Percentiles rank a stretch among this genome's conserved stretches.
phyloP scores from a whole-genome alignment of 2,888 invertebrate genomes.

The Chaitophorus viminalis region DNA sequence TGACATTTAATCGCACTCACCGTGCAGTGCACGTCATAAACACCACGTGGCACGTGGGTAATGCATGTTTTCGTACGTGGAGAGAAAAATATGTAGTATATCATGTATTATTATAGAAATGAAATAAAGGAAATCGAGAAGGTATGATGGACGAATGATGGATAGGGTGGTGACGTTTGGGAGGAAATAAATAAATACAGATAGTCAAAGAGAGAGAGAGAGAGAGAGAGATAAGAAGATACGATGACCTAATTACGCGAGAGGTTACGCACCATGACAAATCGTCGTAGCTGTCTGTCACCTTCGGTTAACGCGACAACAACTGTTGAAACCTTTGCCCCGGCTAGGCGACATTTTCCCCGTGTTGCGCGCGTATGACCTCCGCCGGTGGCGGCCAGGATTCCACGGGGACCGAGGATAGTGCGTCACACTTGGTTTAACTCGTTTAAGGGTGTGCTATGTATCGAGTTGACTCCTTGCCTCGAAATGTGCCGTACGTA shows the following conservation, averaged over 20 bases:
- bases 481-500: background rate
- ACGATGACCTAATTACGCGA: slow-evolving; percentile 17
- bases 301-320: slow-evolving; percentile 26
- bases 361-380: background rate
- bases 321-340: slow-evolving; percentile 31
- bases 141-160: too few relatives aligned
- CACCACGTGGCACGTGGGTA: background rate
- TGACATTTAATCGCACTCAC: too few relatives aligned
- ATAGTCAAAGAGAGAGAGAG: background rate
- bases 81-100: too few relatives aligned
- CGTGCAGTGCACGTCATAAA: too few relatives aligned
- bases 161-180: background rate
- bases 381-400: background rate
- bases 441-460: background rate
- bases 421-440: background rate
- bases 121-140: background rate
- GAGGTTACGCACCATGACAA: slow-evolving; percentile 28
- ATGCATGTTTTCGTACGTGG: background rate
- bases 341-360: background rate
- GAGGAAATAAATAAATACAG: background rate
- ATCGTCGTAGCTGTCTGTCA: slow-evolving; percentile 23
- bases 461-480: background rate
- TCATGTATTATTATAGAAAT: too few relatives aligned
- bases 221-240: background rate
- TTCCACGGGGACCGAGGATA: background rate